Evolutionary conservation across 2,113 vertebrate genomes (phyloP).

Genomic region (Bombycilla garrulus): DNA sequence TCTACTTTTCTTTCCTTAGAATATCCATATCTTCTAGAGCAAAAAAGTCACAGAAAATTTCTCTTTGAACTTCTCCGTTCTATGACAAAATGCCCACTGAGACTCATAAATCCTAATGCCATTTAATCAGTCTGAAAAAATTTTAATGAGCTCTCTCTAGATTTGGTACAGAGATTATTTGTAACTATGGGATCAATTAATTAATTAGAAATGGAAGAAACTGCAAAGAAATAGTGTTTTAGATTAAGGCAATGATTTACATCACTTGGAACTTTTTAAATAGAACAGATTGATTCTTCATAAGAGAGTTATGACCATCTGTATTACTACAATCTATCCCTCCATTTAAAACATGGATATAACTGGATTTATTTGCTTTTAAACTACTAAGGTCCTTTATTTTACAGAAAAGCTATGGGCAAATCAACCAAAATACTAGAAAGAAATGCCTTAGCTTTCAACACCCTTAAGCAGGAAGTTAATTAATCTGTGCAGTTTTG

Average conservation of each 20-base stretch:
- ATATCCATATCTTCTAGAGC: not conserved
- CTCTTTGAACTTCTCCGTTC: slow-evolving; percentile 12
- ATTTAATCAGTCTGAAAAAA: slow-evolving; percentile 54
- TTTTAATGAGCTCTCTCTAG: slow-evolving; percentile 46
- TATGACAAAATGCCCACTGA: slow-evolving; percentile 19
- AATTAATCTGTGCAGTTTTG: not conserved
- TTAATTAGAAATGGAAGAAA: slow-evolving; percentile 44
- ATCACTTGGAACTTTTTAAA: slow-evolving; percentile 12
- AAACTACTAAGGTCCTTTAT: not conserved
- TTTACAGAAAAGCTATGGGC: not conserved
- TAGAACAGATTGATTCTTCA: not conserved
- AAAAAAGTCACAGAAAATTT: not conserved
- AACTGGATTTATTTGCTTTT: not conserved
- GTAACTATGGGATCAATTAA: slow-evolving; percentile 46
- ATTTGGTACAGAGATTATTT: slow-evolving; percentile 35
- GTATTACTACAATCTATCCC: not conserved
- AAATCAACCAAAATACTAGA: not conserved
- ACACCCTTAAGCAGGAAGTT: not conserved
- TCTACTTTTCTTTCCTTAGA: not conserved
- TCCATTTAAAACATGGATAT: not conserved
- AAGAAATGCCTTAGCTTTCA: not conserved
- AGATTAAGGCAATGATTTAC: slow-evolving; percentile 33
- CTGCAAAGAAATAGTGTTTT: slow-evolving; percentile 18
- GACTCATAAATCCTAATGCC: slow-evolving; percentile 46
- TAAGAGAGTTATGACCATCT: not conserved